Percentiles rank a stretch among this genome's conserved stretches.
Evolutionary conservation across 92 coral and sea anemone genomes (phyloP).

Genomic region (Nematostella vectensis): DNA sequence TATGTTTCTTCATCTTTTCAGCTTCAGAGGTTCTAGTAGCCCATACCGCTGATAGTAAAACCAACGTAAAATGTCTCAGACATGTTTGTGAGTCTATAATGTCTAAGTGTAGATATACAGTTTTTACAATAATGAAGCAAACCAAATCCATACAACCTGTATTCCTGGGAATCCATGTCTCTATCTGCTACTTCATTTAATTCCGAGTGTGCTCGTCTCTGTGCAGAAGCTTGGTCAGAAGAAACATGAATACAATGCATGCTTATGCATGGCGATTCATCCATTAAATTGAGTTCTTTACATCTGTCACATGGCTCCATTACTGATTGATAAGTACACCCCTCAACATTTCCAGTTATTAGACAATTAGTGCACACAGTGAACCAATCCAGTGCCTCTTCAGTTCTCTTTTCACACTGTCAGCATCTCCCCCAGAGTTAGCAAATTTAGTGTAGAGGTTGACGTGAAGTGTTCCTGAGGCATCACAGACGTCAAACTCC

Average conservation of each 20-base stretch:
- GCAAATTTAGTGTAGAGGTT: conserved; percentile 30
- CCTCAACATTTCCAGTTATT: conserved; percentile 22
- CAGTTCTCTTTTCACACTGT: conserved; percentile 30
- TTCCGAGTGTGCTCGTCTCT: conserved; percentile 28
- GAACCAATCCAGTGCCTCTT: conserved; percentile 8
- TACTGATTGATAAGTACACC: conserved; percentile 7
- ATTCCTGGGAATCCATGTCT: conserved; percentile 18
- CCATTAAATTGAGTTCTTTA: not conserved
- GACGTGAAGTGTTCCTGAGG: conserved; percentile 31
- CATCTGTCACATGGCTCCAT: conserved; percentile 10
- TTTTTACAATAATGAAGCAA: conserved; percentile 52
- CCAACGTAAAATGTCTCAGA: conserved; percentile 40
- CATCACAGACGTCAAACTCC: conserved; percentile 44
- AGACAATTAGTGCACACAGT: conserved; percentile 34
- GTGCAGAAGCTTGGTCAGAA: conserved; percentile 53
- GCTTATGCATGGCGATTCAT: conserved; percentile 15
- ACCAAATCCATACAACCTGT: conserved; percentile 60
- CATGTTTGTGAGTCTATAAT: conserved; percentile 53
- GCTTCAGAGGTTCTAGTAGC: conserved; percentile 35
- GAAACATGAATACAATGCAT: conserved; percentile 35
- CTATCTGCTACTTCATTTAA: conserved; percentile 11
- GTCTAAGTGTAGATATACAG: conserved; percentile 28
- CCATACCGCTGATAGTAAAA: conserved; percentile 31
- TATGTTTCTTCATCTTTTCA: conserved; percentile 16
- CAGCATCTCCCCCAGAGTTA: conserved; percentile 35